These are phyloP conservation scores for Thalassophryne amazonica DNA, from an alignment of 2,797 vertebrate genomes.

Conservation along the genomic window DNA sequence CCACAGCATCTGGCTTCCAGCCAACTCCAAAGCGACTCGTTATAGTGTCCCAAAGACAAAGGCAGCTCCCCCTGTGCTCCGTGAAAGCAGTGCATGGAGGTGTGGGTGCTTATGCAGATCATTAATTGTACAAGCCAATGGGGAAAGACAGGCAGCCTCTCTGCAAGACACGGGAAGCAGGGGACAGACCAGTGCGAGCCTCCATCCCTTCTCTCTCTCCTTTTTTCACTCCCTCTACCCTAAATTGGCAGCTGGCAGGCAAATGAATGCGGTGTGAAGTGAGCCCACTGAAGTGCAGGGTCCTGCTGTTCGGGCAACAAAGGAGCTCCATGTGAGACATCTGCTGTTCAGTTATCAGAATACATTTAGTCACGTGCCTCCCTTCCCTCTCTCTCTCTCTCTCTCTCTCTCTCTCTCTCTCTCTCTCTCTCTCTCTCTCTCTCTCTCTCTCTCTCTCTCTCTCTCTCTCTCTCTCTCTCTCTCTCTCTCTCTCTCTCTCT, in stretches of 20 bases:
- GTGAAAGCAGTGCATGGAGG: constrained; percentile 55
- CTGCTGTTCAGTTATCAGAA: constrained; percentile 92
- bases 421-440: constrained; percentile 62
- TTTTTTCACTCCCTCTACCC: constrained; percentile 66
- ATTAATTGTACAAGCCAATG: constrained; percentile 74
- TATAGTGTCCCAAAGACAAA: constrained; percentile 75
- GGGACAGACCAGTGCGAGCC: constrained; percentile 70
- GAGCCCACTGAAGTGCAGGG: constrained; percentile 86
- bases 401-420: constrained; percentile 62
- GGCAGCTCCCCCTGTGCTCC: constrained; percentile 52
- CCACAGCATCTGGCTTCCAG: constrained; percentile 53
- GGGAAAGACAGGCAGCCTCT: constrained; percentile 68
- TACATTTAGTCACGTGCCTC: constrained; percentile 85
- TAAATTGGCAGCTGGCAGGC: constrained; percentile 92
- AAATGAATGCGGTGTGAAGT: constrained; percentile 93
- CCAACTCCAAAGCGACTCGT: constrained; percentile 62
- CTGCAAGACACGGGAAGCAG: constrained; percentile 69
- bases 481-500: constrained; percentile 33
- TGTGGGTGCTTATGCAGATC: constrained; percentile 76
- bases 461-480: constrained; percentile 63
- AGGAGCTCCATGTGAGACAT: constrained; percentile 90
- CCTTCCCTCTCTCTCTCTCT: constrained; percentile 62
- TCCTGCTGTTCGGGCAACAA: constrained; percentile 92
- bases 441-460: constrained; percentile 62
- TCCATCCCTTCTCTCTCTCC: constrained; percentile 30